Evolutionary conservation across 2,888 invertebrate species (phyloP), one percentile per base, ranked within the genome.

Genomic region (Chirona hameri): DNA sequence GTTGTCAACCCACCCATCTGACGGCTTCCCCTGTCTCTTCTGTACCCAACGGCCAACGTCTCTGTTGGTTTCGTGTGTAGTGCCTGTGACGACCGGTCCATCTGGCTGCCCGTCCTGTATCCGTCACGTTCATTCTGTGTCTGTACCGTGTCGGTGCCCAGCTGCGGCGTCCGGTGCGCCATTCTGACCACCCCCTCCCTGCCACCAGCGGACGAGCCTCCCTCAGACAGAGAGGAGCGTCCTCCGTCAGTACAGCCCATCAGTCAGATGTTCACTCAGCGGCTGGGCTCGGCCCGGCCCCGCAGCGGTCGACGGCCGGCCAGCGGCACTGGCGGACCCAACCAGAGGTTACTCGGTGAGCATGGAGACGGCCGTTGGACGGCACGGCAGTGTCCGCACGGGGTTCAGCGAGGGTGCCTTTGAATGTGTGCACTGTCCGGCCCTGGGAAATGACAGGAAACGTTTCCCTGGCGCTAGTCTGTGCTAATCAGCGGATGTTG

Each of bases 231-330:
- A 12, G 12, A 3, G 18, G 9, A 24, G 12, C 69, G 69, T 2
- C 69, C 69, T 1, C 72, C 72, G 2, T 31, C 31, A 0, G 72
- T 76, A 14, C 72, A 76, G 21, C 72, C 72, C 18, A 12, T 76
- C 72, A 76, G 72, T 39, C 72, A 76, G 72, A 39, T 76, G 72
- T 76, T 76, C 72, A 39, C 72, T 1, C 72, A 76, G 72, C 72
- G 72, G n/a, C 72, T 76, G 39, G 72, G 72, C 72, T 76, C 72
- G 39, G 72, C 72, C 4, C 72, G 72, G 10, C 39, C 72, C 21
- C 31, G 72, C 39, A 76, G 15, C 39, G 72, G 72, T 14, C 39
- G 72, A 9, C 31, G 72, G 39, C 72, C 72, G 31, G 21, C 39
- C 72, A 76, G 72, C 72, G 39, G 18, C 15, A n/a, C 7, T 31